Evolutionary conservation across 2,113 vertebrate species (phyloP).

Genomic region (Lontra canadensis): DNA sequence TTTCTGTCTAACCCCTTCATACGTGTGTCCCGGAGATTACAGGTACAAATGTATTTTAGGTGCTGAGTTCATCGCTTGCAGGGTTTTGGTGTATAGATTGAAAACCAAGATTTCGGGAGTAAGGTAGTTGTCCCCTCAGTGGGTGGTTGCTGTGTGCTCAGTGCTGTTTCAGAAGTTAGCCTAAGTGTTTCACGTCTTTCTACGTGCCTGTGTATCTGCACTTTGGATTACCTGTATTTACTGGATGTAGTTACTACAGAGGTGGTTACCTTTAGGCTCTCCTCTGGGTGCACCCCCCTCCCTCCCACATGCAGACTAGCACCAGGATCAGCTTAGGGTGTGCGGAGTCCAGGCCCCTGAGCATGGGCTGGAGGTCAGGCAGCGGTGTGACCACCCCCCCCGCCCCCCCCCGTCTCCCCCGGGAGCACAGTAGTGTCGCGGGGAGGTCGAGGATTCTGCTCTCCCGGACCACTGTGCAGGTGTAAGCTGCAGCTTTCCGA

Average conservation of each 20-base stretch:
- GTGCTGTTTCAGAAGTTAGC: background rate
- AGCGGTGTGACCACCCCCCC: background rate
- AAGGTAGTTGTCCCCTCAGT: background rate
- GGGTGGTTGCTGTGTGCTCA: background rate
- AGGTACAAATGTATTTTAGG: background rate
- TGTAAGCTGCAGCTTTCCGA: background rate
- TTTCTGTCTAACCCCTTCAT: background rate
- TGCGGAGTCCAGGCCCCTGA: too few relatives aligned
- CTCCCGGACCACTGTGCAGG: background rate
- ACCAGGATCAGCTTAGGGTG: background rate
- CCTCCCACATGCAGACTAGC: background rate
- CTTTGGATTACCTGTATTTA: background rate
- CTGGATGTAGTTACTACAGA: background rate
- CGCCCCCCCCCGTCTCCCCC: rapidly evolving
- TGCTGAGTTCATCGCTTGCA: background rate
- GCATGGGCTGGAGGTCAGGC: too few relatives aligned
- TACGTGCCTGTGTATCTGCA: background rate
- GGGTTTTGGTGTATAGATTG: background rate
- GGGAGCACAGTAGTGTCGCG: background rate
- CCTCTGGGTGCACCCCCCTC: background rate
- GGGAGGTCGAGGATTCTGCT: too few relatives aligned
- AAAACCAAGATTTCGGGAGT: background rate
- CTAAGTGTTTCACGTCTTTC: background rate
- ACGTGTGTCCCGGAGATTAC: background rate
- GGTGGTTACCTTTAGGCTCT: background rate